Percentiles rank a stretch among this genome's conserved stretches.
phyloP scores from a whole-genome alignment of 1,140 invertebrate species.

The Ectropis grisescens region DNA sequence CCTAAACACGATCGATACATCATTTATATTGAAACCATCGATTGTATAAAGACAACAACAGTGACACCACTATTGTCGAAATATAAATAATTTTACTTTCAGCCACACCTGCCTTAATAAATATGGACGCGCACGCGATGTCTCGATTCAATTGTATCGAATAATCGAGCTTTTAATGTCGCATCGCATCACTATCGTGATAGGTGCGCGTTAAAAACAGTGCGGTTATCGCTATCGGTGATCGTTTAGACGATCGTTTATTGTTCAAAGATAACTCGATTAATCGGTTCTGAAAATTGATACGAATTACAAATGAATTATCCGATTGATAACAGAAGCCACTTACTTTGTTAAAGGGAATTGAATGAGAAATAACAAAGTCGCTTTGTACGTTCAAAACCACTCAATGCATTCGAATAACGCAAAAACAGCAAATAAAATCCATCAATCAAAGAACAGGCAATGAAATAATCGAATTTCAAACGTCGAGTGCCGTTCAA shows the following conservation, averaged over 20 bases:
- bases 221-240: constrained; percentile 22
- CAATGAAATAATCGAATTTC: constrained; percentile 60
- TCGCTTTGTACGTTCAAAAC: constrained; percentile 22
- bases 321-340: no score
- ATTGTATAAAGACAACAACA: constrained; percentile 13
- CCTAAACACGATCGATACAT: no score
- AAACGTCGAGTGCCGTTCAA: constrained; percentile 54
- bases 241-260: constrained; percentile 23
- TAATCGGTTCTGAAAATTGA: no score
- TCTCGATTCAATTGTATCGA: constrained; percentile 24
- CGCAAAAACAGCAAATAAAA: constrained; percentile 34
- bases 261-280: constrained; percentile 4
- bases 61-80: constrained; percentile 7
- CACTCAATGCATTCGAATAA: constrained; percentile 1
- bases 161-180: constrained; percentile 19
- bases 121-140: constrained; percentile 22
- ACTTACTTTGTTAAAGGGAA: no score
- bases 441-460: constrained; percentile 60
- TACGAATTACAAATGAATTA: no score
- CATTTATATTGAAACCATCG: no score
- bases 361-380: constrained; percentile 14
- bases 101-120: constrained; percentile 18
- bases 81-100: constrained; percentile 7
- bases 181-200: constrained; percentile 20
- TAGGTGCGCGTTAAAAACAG: constrained; percentile 19